Percentiles rank a stretch among this genome's conserved stretches.
Conservation (phyloP, 1,140 invertebrate species). For the Lordiphosa mommai region DNA sequence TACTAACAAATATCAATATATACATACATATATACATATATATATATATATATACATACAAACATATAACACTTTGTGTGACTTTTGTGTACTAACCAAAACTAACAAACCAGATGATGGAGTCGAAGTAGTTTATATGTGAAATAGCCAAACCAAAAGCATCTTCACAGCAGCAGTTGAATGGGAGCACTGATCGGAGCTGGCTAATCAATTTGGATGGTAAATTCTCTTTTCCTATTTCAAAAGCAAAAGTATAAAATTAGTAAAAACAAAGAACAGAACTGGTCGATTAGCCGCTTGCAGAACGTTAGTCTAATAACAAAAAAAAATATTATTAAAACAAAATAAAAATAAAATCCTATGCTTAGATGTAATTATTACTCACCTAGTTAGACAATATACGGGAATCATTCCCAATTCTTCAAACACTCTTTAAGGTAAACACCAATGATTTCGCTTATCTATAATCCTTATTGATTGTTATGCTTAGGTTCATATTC, state of each 20-base stretch:
- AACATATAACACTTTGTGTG: constrained; percentile 18
- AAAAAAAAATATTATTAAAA: constrained; percentile 18
- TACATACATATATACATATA: constrained; percentile 15
- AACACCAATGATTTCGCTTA: constrained; percentile 8
- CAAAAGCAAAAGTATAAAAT: background rate
- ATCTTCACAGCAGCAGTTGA: constrained; percentile 19
- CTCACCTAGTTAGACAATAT: constrained; percentile 76
- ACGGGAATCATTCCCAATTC: constrained; percentile 65
- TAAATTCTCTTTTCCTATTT: constrained; percentile 7
- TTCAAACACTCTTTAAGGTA: constrained; percentile 13
- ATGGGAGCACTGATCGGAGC: constrained; percentile 19
- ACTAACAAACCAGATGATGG: constrained; percentile 11
- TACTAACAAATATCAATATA: constrained; percentile 8
- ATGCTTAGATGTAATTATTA: constrained; percentile 40
- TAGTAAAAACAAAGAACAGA: background rate
- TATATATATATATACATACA: constrained; percentile 12
- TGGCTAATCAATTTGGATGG: constrained; percentile 7
- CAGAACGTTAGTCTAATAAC: constrained; percentile 9
- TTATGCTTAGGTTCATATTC: background rate
- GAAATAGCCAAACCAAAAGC: constrained; percentile 25
- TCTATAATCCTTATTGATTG: background rate
- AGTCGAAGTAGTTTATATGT: constrained; percentile 15
- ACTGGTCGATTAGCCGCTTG: constrained; percentile 34
- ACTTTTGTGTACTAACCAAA: constrained; percentile 33
- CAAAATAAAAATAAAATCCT: constrained; percentile 2